phyloP scores from a whole-genome alignment of 2,888 invertebrate species.

The Gasteruption jaculator region DNA sequence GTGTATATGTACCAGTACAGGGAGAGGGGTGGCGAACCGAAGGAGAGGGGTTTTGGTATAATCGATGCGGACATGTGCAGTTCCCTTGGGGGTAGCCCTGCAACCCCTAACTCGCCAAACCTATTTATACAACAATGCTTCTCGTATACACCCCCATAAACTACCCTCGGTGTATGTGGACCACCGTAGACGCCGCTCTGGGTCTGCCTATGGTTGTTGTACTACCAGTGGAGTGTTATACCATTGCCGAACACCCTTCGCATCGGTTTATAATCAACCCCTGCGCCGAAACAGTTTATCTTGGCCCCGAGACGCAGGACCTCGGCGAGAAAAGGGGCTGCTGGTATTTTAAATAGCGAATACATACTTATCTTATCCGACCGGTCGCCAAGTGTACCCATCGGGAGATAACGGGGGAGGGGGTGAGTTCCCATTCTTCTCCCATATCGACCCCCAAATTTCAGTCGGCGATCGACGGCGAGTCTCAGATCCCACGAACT shows the following conservation, averaged over 20 bases:
- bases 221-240: not conserved
- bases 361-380: slow-evolving; percentile 37
- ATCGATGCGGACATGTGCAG: slow-evolving; percentile 52
- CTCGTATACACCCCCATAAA: slow-evolving; percentile 49
- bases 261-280: slow-evolving; percentile 47
- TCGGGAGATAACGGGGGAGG: no score
- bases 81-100: slow-evolving; percentile 46
- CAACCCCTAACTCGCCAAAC: slow-evolving; percentile 53
- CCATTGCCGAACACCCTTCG: slow-evolving; percentile 23
- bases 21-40: slow-evolving; percentile 28
- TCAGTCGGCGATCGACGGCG: no score
- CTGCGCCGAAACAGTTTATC: slow-evolving; percentile 44
- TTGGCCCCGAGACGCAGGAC: slow-evolving; percentile 29
- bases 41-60: slow-evolving; percentile 36
- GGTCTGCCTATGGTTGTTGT: slow-evolving; percentile 13
- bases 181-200: slow-evolving; percentile 34
- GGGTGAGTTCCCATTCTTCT: no score
- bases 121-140: slow-evolving; percentile 53
- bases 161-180: slow-evolving; percentile 41
- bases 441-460: no score
- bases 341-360: slow-evolving; percentile 49
- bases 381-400: slow-evolving; percentile 17
- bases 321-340: slow-evolving; percentile 25
- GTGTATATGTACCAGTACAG: no score
- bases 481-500: no score